Evolutionary conservation across 1,140 invertebrate species (phyloP).

Genomic region (Leptestheria dahalacensis): DNA sequence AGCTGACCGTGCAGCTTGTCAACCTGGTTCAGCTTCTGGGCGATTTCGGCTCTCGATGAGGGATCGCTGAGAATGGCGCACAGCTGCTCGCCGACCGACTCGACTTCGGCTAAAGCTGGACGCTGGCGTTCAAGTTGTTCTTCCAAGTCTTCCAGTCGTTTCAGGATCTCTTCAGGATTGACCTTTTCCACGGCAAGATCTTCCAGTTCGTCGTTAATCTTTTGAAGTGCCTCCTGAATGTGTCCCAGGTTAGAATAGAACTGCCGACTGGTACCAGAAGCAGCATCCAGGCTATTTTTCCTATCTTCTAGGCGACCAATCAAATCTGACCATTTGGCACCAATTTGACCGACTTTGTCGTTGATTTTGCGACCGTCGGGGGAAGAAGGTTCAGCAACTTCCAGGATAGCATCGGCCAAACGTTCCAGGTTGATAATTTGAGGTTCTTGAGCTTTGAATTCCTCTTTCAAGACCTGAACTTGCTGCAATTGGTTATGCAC

Average conservation of each 20-base stretch:
- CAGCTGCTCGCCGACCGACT: conserved; percentile 67
- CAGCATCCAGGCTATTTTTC: conserved; percentile 65
- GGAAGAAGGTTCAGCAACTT: conserved; percentile 48
- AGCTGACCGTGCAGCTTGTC: conserved; percentile 68
- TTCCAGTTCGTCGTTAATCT: conserved; percentile 71
- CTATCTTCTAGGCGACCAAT: conserved; percentile 61
- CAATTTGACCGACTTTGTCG: conserved; percentile 36
- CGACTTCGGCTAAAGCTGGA: conserved; percentile 68
- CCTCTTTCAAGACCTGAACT: conserved; percentile 37
- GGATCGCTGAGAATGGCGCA: conserved; percentile 80
- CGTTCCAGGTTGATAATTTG: conserved; percentile 70
- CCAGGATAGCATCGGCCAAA: conserved; percentile 57
- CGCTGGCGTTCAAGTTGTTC: conserved; percentile 72
- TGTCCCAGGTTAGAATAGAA: conserved; percentile 72
- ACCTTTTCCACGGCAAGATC: conserved; percentile 50
- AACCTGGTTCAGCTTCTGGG: conserved; percentile 64
- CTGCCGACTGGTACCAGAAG: conserved; percentile 72
- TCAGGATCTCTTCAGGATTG: conserved; percentile 70
- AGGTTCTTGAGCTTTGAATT: conserved; percentile 54
- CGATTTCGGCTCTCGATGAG: conserved; percentile 74
- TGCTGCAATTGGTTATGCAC: conserved; percentile 89
- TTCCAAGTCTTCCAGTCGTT: conserved; percentile 59
- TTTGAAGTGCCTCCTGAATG: conserved; percentile 61
- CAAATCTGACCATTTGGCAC: conserved; percentile 58
- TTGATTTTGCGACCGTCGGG: conserved; percentile 55